Base-by-base conservation (phyloP, 2,113 vertebrate genomes). In the Catharus minimus region DNA sequence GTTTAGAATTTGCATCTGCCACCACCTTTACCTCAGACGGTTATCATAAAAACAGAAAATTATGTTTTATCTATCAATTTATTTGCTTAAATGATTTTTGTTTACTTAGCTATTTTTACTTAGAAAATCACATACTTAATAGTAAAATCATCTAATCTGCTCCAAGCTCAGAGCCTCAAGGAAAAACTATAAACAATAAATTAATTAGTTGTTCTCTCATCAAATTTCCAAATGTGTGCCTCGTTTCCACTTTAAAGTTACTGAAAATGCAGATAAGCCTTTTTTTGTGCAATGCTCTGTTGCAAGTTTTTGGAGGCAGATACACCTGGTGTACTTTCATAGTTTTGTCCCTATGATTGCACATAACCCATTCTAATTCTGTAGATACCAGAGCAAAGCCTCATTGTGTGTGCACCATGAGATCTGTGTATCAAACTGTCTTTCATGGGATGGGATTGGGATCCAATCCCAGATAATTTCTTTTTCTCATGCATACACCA, bases 381-480 rank as follows among this genome's bases (percentile, higher is more conserved):
- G 26, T 65, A 49, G 33, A 38, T 43, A 76, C 3, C 20, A 62
- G 33, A 74, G 26, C 24, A 27, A 44, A 64, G 4, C 44, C 38
- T 90, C 33, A 1, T 5, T 55, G 26, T 66, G 24, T 61, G 19
- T 68, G 18, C 11, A 0, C 38, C 12, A 12, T 46, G 62, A 32
- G 12, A 17, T 41, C 9, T 23, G 1, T 30, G 4, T 75, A 32
- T 55, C 50, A 49, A 65, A 38, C 10, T 61, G 17, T 26, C 15
- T 84, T 66, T 50, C 17, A 10, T 33, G 44, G 39, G 3, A 11
- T 74, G 41, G 23, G 20, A 62, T 44, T 53, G 13, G 12, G 26
- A 46, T 21, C 9, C n/a, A 58, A 0, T 58, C 41, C 21, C 16
- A 67, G 41, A 43, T 49, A 0, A 10, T 60, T n/a, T 60, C 1